Percentiles rank a stretch among this genome's conserved stretches.
These are phyloP conservation scores for Carettochelys insculpta DNA, from an alignment of 2,113 vertebrate species.

Conservation along the genomic window DNA sequence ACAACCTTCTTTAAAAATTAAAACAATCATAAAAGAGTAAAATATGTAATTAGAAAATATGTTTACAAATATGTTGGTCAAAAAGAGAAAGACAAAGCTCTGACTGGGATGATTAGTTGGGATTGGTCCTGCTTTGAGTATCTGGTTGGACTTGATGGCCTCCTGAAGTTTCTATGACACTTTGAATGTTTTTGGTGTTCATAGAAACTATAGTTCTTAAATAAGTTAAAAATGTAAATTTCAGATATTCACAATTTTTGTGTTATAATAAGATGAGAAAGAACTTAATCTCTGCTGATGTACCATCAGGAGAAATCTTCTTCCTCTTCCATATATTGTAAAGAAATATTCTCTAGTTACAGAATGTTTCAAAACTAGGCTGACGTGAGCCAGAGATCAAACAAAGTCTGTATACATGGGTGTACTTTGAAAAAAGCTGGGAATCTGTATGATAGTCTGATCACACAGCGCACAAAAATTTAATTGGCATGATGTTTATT, in stretches of 20 bases:
- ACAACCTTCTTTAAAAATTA: background rate
- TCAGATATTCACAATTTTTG: background rate
- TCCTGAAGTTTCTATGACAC: too few species aligned
- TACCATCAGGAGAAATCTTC: constrained; percentile 10
- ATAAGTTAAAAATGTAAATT: background rate
- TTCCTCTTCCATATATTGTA: background rate
- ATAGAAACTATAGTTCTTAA: background rate
- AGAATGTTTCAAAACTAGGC: constrained; percentile 61
- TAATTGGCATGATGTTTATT: constrained; percentile 66
- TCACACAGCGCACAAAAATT: constrained; percentile 59
- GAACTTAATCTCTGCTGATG: constrained; percentile 1
- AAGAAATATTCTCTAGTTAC: constrained; percentile 54
- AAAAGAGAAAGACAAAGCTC: too few species aligned
- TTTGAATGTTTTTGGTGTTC: background rate
- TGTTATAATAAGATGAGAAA: background rate
- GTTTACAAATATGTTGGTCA: background rate
- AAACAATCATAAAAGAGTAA: background rate
- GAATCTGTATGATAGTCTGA: constrained; percentile 60
- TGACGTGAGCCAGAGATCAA: constrained; percentile 70
- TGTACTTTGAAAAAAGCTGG: constrained; percentile 64
- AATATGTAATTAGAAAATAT: background rate
- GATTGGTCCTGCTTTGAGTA: too few species aligned
- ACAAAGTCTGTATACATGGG: constrained; percentile 68
- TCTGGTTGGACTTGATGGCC: too few species aligned
- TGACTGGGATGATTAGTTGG: too few species aligned